Evolutionary conservation across 2,888 invertebrate species (phyloP).

Genomic region (Ligdia adustata): DNA sequence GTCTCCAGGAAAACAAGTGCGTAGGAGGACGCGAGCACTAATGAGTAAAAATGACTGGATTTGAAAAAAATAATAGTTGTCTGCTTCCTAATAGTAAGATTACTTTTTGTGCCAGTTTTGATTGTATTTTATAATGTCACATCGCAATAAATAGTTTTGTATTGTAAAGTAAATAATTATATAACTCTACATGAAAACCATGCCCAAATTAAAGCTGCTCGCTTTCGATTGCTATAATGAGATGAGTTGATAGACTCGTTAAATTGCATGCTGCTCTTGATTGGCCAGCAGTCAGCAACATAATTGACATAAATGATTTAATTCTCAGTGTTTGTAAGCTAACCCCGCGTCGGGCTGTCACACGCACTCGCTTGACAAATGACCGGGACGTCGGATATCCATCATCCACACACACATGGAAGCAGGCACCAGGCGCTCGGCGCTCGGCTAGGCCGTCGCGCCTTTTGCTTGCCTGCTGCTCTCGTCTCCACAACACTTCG

Average conservation of each 20-base stretch:
- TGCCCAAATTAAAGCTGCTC: constrained; percentile 1
- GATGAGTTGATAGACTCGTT: neutral
- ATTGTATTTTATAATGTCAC: no score
- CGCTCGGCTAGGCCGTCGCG: no score
- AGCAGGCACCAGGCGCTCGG: constrained; percentile 17
- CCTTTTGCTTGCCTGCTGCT: constrained; percentile 42
- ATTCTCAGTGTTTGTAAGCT: constrained; percentile 23
- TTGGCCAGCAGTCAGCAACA: neutral
- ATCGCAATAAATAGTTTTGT: no score
- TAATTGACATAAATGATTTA: constrained; percentile 14
- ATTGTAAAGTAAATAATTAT: neutral
- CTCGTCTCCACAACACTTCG: constrained; percentile 45
- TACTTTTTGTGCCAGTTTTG: no score
- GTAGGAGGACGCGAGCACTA: no score
- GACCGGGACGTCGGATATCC: constrained; percentile 43
- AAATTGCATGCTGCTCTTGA: neutral
- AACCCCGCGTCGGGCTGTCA: constrained; percentile 43
- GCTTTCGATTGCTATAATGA: neutral
- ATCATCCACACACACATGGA: constrained; percentile 42
- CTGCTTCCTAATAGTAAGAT: no score
- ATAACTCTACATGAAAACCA: constrained; percentile 3
- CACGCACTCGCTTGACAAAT: constrained; percentile 49
- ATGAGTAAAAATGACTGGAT: neutral
- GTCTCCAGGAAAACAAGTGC: no score
- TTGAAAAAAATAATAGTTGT: no score